Base-by-base conservation (phyloP, 1,140 invertebrate species). In the Venustaconcha ellipsiformis region DNA sequence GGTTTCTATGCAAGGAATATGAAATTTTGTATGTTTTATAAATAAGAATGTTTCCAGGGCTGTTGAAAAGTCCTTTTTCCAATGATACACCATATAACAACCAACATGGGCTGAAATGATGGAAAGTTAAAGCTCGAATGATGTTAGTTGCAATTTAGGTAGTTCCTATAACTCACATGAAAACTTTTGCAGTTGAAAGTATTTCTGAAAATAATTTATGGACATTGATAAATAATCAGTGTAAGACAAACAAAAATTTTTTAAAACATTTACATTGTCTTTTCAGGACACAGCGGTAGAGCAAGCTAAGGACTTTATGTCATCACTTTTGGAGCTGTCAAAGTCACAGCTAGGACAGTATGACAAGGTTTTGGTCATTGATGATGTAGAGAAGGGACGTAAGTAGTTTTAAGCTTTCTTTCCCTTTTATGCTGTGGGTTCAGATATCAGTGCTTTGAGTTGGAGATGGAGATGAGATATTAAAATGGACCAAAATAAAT, bases 331-430 rank as follows among this genome's bases (percentile, higher is more conserved):
- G 1, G 62, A 78, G 18, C 70, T 81, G 20, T 74, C 82, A 20
- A 85, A 88, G 72, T 76, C 82, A 18, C 84, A 88, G 37, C 80
- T 89, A 11, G 68, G 86, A n/a, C 83, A 87, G 79, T 89, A 83
- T 82, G 88, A 89, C 64, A 83, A 82, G 37, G 70, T 88, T 56
- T 72, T 88, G 17, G 84, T 84, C 0, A 74, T 88, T 20, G 88
- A 89, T 76, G 87, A 89, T 72, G 83, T 88, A 15, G 80, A 84
- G 23, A 87, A 84, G 84, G 88, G 88, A 85, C 80, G 88, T 89
- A 83, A 85, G 88, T 83, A 14, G 60, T 59, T 17, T 64, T 26
- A 17, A 5, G 59, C 57, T 65, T 18, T 68, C 23, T 23, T 23
- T 56, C 6, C 23, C 20, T 65, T 65, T 23, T n/a, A n/a, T 23